Conservation (phyloP, 2,113 vertebrate species). For the Smithornis capensis region DNA sequence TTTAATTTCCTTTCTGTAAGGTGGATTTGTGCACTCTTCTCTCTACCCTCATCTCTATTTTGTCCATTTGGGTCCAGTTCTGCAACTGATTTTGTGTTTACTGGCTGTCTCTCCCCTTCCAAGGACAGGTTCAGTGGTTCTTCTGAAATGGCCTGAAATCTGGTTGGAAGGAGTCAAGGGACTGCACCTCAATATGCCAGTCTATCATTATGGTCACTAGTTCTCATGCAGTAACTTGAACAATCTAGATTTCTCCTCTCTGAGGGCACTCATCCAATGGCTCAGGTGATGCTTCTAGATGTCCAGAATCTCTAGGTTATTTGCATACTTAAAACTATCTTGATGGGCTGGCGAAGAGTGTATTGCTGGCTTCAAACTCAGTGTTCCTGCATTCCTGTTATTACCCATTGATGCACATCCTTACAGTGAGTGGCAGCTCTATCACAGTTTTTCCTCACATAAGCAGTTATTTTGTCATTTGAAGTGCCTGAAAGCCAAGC, state of each 20-base stretch:
- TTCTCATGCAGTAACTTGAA: not conserved
- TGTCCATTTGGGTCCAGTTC: not conserved
- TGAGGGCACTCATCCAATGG: accelerated
- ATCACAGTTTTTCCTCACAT: not conserved
- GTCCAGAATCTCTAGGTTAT: not conserved
- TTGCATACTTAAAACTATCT: accelerated
- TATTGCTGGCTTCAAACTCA: not conserved
- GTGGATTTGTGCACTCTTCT: not conserved
- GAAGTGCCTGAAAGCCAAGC: not conserved
- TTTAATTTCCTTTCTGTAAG: not conserved
- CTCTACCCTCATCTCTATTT: not conserved
- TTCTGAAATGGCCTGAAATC: not conserved
- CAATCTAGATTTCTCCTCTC: not conserved
- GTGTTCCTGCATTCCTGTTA: not conserved
- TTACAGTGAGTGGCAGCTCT: not conserved
- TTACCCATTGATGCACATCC: not conserved
- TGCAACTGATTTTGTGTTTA: not conserved
- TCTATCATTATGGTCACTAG: not conserved
- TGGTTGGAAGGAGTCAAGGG: not conserved
- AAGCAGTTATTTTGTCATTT: not conserved
- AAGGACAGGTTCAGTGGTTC: not conserved
- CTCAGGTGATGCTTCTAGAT: not conserved
- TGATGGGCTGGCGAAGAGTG: not conserved
- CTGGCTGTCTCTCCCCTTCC: not conserved
- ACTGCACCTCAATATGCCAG: accelerated